These are phyloP conservation scores for Himantopus leucocephalus DNA, from an alignment of 2,113 vertebrate genomes.

Conservation along the genomic window DNA sequence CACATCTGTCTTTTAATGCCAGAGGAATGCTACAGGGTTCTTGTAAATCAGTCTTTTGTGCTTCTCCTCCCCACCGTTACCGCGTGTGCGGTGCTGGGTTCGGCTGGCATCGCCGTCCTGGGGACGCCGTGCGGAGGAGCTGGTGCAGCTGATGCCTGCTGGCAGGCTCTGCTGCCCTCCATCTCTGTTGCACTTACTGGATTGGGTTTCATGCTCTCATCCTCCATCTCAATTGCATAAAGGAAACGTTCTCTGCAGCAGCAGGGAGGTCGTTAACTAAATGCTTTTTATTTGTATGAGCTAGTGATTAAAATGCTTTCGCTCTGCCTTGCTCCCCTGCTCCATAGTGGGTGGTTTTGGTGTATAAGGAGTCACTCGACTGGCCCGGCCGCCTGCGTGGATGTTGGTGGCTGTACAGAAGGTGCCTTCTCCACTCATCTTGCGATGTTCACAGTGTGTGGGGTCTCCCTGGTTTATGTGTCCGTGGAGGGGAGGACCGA, in stretches of 20 bases:
- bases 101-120: rapidly evolving
- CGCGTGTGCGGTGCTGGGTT: rapidly evolving
- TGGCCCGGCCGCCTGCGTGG: not conserved
- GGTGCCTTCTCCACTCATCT: not conserved
- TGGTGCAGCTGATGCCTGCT: no score
- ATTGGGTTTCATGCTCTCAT: not conserved
- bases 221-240: not conserved
- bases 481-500: rapidly evolving
- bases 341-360: rapidly evolving
- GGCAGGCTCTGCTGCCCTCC: not conserved
- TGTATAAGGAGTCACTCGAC: not conserved
- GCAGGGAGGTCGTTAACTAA: not conserved
- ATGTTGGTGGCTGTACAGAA: rapidly evolving
- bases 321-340: not conserved
- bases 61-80: rapidly evolving
- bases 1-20: not conserved
- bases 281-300: not conserved
- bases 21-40: not conserved
- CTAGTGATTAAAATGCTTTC: not conserved
- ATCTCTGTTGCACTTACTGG: rapidly evolving
- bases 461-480: not conserved
- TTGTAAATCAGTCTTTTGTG: rapidly evolving
- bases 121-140: not conserved
- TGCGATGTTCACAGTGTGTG: rapidly evolving
- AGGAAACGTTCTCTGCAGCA: not conserved